Base-by-base conservation (phyloP, 2,113 vertebrate species). In the Colistium nudipinnis region DNA sequence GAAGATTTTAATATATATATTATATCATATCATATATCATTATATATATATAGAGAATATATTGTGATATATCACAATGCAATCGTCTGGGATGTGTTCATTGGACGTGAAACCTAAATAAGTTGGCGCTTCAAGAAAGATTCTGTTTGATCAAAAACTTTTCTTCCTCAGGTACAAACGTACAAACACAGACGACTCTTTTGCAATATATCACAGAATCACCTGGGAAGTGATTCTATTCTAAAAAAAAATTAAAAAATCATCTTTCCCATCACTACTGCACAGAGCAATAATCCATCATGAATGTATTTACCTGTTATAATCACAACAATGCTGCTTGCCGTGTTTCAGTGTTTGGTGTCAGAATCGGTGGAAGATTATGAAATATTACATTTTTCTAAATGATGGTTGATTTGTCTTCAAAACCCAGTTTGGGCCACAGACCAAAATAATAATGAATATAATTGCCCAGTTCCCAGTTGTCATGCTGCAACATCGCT, bases 171-270 rank as follows among this genome's bases (percentile, higher is more conserved):
- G 48, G 30, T 27, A 6, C 59, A 38, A 39, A 49, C 8, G 7
- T 49, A 65, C 55, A 38, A 38, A 38, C 66, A 67, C 55, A 59
- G 66, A 36, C 5, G 56, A 53, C 8, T 16, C 28, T 51, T 25
- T 1, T 56, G 66, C 49, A 62, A 24, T 62, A 71, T 71, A 76
- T 66, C 4, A 36, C 61, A 62, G 49, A 80, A 70, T 70, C 65
- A 61, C 14, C 1, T 17, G 4, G 36, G 13, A 0, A 38, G 62
- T 59, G 63, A 74, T 74, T 79, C 59, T 1, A n/a, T 11, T 9
- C 17, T 9, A 10, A 7, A 16, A 36, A 16, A 33, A 1, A 22
- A 5, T 17, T n/a, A n/a, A n/a, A n/a, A n/a, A n/a, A n/a, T 33
- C 20, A 19, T 11, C 9, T 10, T 62, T 76, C 43, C 59, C 65